These are phyloP conservation scores for Escarpia spicata DNA, from an alignment of 2,888 invertebrate genomes.

Conservation along the genomic window DNA sequence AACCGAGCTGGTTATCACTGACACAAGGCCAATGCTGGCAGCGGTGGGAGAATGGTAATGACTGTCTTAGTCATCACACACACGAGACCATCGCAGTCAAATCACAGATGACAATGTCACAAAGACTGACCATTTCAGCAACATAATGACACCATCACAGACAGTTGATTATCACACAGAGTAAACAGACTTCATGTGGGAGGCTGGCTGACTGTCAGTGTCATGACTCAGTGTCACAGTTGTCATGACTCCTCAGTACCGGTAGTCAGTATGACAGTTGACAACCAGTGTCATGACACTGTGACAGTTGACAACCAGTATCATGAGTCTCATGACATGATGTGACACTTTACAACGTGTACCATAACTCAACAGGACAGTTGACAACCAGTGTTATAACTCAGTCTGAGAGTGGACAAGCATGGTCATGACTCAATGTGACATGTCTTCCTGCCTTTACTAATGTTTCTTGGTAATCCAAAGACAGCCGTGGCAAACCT, in stretches of 20 bases:
- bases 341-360: neutral
- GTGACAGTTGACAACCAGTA: neutral
- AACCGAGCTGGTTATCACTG: too few species aligned
- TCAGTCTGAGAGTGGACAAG: neutral
- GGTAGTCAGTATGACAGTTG: neutral
- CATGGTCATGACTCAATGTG: neutral
- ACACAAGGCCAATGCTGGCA: neutral
- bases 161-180: neutral
- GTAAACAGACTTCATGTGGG: neutral
- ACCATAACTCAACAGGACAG: neutral
- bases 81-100: neutral
- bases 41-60: neutral
- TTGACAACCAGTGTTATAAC: neutral
- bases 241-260: neutral
- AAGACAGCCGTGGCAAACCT: neutral
- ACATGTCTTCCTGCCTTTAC: neutral
- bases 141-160: conserved; percentile 1
- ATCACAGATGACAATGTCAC: conserved; percentile 1
- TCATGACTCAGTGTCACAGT: neutral
- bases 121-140: neutral
- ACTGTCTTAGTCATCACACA: neutral
- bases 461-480: neutral
- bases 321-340: neutral
- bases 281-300: neutral
- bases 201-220: neutral